Percentiles rank a stretch among this genome's conserved stretches.
Conservation (phyloP, 2,113 vertebrate species). For the Poecilia latipinna region DNA sequence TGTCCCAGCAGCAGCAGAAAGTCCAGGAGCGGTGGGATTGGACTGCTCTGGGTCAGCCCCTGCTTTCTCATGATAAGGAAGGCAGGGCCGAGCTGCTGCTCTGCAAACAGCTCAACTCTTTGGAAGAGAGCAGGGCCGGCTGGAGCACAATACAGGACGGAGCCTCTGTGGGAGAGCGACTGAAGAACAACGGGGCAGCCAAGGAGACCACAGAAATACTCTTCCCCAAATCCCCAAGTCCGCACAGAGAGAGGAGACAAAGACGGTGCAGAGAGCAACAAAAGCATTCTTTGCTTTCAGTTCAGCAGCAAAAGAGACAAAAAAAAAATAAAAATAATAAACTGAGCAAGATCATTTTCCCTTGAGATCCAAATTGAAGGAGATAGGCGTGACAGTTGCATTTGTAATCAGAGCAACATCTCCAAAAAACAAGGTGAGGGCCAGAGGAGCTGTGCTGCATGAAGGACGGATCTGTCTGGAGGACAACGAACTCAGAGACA, state of each 20-base stretch:
- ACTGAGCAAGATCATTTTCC: constrained; percentile 38
- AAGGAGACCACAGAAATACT: constrained; percentile 76
- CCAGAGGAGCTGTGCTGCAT: constrained; percentile 24
- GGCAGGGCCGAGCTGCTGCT: constrained; percentile 45
- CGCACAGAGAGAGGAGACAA: constrained; percentile 28
- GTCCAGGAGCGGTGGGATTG: constrained; percentile 48
- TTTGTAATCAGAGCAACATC: constrained; percentile 8
- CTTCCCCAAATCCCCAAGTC: constrained; percentile 58
- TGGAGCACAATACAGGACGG: constrained; percentile 45
- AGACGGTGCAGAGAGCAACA: constrained; percentile 57
- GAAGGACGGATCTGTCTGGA: constrained; percentile 33
- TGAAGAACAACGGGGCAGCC: constrained; percentile 59
- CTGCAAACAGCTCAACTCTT: constrained; percentile 49
- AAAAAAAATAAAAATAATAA: constrained; percentile 37
- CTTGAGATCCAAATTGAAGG: constrained; percentile 51
- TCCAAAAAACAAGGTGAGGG: constrained; percentile 4
- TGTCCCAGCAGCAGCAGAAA: constrained; percentile 6
- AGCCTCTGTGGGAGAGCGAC: constrained; percentile 34
- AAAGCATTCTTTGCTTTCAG: constrained; percentile 78
- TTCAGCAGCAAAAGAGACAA: constrained; percentile 44
- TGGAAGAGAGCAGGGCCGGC: constrained; percentile 20
- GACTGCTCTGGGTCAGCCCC: constrained; percentile 47
- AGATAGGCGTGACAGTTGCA: constrained; percentile 54
- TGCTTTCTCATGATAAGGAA: constrained; percentile 64
- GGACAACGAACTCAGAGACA: constrained; percentile 23